Evolutionary conservation across 2,113 vertebrate species (phyloP), one percentile per base, ranked within the genome.

Genomic region (Uria aalge): DNA sequence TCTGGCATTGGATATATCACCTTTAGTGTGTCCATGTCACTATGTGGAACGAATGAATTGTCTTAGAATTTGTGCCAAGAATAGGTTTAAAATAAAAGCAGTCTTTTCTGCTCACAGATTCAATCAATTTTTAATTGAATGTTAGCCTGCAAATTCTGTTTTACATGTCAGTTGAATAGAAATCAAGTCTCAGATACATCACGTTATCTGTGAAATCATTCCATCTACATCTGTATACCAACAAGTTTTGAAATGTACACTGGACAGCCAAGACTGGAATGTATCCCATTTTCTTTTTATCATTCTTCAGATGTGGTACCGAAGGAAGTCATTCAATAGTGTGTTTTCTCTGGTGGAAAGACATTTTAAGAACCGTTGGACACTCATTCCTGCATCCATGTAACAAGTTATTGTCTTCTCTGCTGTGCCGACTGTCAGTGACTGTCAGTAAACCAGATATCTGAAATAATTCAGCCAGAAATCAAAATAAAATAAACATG

Each of bases 1-100:
- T 82, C 21, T 13, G 26, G 2, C 7, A 45, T 50, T 43, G 6
- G 40, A 55, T 24, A 27, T 34, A 38, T 9, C 0, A 0, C 47
- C 27, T 78, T 85, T 59, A 90, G 19, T 48, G 52, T 82, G 43
- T 68, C 47, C 41, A 30, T 55, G 14, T 20, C 38, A n/a, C 24
- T 55, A 13, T 14, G 29, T 67, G 36, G 48, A 94, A 38, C 5
- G 89, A 68, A 41, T 43, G 8, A 76, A 76, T 50, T 68, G 69
- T n/a, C n/a, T 73, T 36, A 45, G 32, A n/a, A 77, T 66, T 72
- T 45, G 8, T 88, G 43, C 41, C 66, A 85, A 80, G 13, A 64
- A 85, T 67, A 66, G 3, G 3, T 50, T 74, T 78, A 11, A 81
- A 90, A 81, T 50, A 32, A 67, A 82, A 79, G 0, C 6, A 34